Percentiles rank a stretch among this genome's conserved stretches.
Evolutionary conservation across 2,113 vertebrate genomes (phyloP).

Genomic region (Mormoops blainvillei): DNA sequence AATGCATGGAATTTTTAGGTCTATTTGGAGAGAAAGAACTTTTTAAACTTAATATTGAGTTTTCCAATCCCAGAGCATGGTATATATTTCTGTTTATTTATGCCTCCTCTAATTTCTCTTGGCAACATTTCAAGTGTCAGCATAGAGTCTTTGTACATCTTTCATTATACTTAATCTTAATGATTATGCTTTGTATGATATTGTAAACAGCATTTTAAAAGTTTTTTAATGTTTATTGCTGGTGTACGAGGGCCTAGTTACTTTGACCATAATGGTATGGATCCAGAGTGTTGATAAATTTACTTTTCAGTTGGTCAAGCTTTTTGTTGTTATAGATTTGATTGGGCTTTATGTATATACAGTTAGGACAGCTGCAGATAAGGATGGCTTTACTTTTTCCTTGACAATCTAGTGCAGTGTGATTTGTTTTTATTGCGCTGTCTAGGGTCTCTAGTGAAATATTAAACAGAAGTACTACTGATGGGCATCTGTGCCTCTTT

Average conservation of each 20-base stretch:
- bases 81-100: not conserved
- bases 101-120: not conserved
- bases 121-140: not conserved
- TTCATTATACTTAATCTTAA: not conserved
- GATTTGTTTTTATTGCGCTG: no score
- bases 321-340: not conserved
- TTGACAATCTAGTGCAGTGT: no score
- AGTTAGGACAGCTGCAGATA: not conserved
- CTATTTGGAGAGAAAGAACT: not conserved
- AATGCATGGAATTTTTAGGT: not conserved
- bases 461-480: no score
- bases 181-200: not conserved
- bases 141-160: not conserved
- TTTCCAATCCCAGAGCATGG: not conserved
- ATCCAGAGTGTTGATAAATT: not conserved
- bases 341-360: not conserved
- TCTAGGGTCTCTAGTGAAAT: no score
- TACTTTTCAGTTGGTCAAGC: not conserved
- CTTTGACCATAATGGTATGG: not conserved
- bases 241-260: not conserved
- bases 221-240: not conserved
- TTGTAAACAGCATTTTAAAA: not conserved
- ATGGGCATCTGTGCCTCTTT: no score
- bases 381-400: no score
- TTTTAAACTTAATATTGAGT: not conserved